phyloP scores from a whole-genome alignment of 2,888 invertebrate species.

The Lasius fuliginosus region DNA sequence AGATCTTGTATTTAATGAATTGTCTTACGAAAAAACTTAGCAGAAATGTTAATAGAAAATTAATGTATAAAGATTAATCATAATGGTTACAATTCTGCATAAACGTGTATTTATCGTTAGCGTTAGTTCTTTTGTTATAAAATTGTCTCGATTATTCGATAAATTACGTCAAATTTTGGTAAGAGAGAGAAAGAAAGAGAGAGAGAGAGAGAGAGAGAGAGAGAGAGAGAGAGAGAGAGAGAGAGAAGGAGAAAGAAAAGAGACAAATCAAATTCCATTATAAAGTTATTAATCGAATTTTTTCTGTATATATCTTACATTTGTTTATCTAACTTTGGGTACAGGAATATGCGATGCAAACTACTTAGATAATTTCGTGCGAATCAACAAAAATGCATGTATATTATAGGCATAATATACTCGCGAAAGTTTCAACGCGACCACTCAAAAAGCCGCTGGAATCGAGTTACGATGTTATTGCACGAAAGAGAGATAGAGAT shows the following conservation, averaged over 20 bases:
- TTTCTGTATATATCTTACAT: constrained; percentile 7
- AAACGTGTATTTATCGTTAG: not conserved
- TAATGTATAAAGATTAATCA: not conserved
- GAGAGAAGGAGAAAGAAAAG: too few relatives aligned
- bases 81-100: not conserved
- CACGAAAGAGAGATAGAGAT: not conserved
- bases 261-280: constrained; percentile 14
- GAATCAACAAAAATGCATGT: constrained; percentile 34
- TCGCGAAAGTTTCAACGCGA: constrained; percentile 25
- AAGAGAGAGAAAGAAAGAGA: not conserved
- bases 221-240: too few relatives aligned
- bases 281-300: constrained; percentile 30
- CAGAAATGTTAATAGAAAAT: not conserved
- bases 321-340: constrained; percentile 19
- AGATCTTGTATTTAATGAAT: not conserved
- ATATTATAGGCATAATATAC: constrained; percentile 34
- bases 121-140: not conserved
- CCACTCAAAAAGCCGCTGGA: constrained; percentile 47
- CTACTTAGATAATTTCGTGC: constrained; percentile 18
- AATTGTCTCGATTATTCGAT: not conserved
- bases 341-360: constrained; percentile 28
- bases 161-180: not conserved
- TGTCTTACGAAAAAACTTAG: not conserved
- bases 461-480: constrained; percentile 58
- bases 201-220: too few relatives aligned